Evolutionary conservation across 1,140 invertebrate genomes (phyloP).

Genomic region (Drosophila sechellia): DNA sequence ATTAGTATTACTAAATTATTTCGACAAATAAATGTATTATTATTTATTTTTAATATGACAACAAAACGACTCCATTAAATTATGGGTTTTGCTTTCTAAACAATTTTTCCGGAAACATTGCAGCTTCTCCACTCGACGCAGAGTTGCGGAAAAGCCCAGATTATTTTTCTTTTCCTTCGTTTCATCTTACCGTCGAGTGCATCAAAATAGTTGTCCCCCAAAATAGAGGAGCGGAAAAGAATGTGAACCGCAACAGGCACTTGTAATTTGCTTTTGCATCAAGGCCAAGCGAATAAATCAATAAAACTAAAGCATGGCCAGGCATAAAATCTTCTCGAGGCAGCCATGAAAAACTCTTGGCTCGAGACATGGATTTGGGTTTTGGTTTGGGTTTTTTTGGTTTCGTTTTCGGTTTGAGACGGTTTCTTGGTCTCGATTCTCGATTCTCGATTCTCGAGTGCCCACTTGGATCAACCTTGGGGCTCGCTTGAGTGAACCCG

Average conservation of each 20-base stretch:
- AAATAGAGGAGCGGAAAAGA: conserved; percentile 24
- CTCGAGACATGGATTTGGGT: neutral
- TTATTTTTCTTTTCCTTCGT: neutral
- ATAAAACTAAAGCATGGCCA: conserved; percentile 69
- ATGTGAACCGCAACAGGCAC: conserved; percentile 42
- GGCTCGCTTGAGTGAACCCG: conserved; percentile 21
- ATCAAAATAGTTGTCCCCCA: conserved; percentile 37
- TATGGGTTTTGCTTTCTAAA: neutral
- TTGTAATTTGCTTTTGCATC: conserved; percentile 31
- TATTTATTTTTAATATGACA: too few species aligned
- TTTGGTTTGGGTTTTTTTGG: conserved; percentile 12
- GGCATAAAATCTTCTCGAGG: conserved; percentile 54
- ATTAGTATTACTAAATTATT: too few species aligned
- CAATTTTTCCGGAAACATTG: neutral
- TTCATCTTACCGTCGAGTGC: neutral
- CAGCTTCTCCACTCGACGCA: neutral
- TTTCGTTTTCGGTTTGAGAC: conserved; percentile 26
- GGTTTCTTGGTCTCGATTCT: conserved; percentile 41
- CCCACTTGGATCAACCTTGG: conserved; percentile 36
- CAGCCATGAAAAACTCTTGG: conserved; percentile 12
- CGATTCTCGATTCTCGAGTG: conserved; percentile 59
- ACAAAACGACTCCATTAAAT: conserved; percentile 5
- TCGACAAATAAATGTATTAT: too few species aligned
- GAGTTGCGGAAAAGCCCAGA: neutral
- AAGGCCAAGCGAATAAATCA: conserved; percentile 52